phyloP scores from a whole-genome alignment of 2,113 vertebrate genomes.

The Zingel zingel region DNA sequence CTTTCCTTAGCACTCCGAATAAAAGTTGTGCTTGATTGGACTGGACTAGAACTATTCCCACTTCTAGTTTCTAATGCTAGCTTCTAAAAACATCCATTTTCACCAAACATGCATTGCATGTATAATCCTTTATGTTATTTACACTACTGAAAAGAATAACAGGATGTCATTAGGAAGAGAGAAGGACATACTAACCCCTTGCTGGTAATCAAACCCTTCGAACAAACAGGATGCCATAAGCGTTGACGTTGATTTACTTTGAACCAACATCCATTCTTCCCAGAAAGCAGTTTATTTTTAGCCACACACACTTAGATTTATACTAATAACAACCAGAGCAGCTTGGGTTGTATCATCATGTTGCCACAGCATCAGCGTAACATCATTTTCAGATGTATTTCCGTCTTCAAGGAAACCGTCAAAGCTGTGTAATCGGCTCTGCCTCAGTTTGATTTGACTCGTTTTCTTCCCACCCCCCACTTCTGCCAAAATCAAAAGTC shows the following conservation, averaged over 20 bases:
- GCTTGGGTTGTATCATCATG: conserved; percentile 48
- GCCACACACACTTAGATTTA: conserved; percentile 16
- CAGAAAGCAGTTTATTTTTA: conserved; percentile 55
- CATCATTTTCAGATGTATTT: conserved; percentile 57
- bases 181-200: conserved; percentile 56
- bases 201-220: conserved; percentile 57
- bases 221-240: conserved; percentile 41
- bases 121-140: conserved; percentile 40
- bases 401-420: conserved; percentile 73
- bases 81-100: conserved; percentile 5
- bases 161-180: conserved; percentile 15
- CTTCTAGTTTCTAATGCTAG: neutral
- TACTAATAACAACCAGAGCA: conserved; percentile 28
- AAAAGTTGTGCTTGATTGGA: conserved; percentile 14
- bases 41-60: neutral
- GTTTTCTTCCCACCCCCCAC: neutral
- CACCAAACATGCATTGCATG: conserved; percentile 2
- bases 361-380: conserved; percentile 55
- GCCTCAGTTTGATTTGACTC: conserved; percentile 62
- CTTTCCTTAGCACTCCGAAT: neutral
- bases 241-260: conserved; percentile 63
- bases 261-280: conserved; percentile 23
- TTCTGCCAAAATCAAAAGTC: conserved; percentile 66
- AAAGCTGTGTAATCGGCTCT: conserved; percentile 74
- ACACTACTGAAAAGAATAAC: conserved; percentile 11